Evolutionary conservation across 23 tunicate genomes (phyloP), one percentile per base, ranked within the genome.

Genomic region (Clavelina lepadiformis): DNA sequence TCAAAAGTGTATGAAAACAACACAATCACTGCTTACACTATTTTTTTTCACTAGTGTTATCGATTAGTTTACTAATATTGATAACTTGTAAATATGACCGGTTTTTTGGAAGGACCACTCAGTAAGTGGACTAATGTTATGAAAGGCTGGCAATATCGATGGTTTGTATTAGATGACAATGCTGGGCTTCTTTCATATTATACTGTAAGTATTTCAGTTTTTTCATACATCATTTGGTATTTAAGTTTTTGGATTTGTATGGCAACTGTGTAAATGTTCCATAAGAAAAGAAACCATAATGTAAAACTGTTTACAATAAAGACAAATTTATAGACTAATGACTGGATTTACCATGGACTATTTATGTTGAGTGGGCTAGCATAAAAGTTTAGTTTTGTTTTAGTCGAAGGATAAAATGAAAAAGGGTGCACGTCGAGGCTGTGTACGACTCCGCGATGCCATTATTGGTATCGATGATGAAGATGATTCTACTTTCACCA

Each of bases 111-210:
- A 88, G 96, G 96, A 28, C 96, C 96, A 1, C 53, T 88, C 37
- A 80, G 87, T 33, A 88, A 88, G 61, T 88, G 96, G 96, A 88
- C 96, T 6, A 88, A 88, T 69, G 88, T 88, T 0, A 88, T 88
- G 96, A 88, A 88, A 50, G 96, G 96, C 30, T 88, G 96, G 96
- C 96, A 88, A 49, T 88, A 88, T 65, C 72, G 96, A 20, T 88
- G 96, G 96, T 88, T 88, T 69, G 96, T 88, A 22, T 35, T 88
- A 31, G 96, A 88, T 59, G 88, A 88, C 68, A 80, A 80, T 51
- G 71, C 96, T 31, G 96, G 96, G 2, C 59, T 88, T 36, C 57
- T 88, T 29, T 88, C 96, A n/a, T 88, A 88, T 68, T 88, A 88
- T 30, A 88, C 96, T 1, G 80, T 75, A 62, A 63, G 80, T 63